phyloP scores from a whole-genome alignment of 2,888 invertebrate species.

The Hypselothyrea guttata region DNA sequence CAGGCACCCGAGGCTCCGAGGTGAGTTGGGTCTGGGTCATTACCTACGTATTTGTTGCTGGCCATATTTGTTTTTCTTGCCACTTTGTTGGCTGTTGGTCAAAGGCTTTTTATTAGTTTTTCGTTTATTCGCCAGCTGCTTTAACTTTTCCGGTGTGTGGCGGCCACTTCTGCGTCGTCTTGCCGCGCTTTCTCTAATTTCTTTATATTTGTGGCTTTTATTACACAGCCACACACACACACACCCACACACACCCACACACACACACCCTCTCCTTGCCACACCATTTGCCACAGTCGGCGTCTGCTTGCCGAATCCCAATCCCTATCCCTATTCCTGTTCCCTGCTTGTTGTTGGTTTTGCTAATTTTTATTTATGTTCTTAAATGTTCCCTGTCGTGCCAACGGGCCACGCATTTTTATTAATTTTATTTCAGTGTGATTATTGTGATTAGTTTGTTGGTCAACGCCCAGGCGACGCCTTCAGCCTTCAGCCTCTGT shows the following conservation, averaged over 20 bases:
- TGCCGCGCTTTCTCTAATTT: constrained; percentile 60
- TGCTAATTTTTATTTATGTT: constrained; percentile 79
- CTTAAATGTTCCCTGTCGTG: constrained; percentile 71
- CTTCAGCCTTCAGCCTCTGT: not conserved
- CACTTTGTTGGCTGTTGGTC: constrained; percentile 44
- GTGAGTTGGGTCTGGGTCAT: constrained; percentile 39
- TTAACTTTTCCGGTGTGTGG: constrained; percentile 66
- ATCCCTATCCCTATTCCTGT: too few relatives aligned
- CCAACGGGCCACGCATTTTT: constrained; percentile 76
- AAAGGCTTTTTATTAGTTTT: constrained; percentile 77
- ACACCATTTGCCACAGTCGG: too few relatives aligned
- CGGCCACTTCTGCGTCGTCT: constrained; percentile 1
- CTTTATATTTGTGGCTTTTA: constrained; percentile 79
- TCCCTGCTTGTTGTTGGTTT: constrained; percentile 66
- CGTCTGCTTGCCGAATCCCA: too few relatives aligned
- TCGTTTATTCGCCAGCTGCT: constrained; percentile 73
- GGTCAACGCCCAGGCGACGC: constrained; percentile 37
- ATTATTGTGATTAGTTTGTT: constrained; percentile 78
- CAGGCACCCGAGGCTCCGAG: constrained; percentile 14
- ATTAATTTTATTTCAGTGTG: constrained; percentile 79
- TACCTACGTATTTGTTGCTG: constrained; percentile 25
- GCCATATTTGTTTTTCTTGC: constrained; percentile 30
- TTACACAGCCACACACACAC: constrained; percentile 42
- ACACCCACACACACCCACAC: constrained; percentile 10
- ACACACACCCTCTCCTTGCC: not conserved